Evolutionary conservation across 2,113 vertebrate genomes (phyloP).

Genomic region (Gavialis gangeticus): DNA sequence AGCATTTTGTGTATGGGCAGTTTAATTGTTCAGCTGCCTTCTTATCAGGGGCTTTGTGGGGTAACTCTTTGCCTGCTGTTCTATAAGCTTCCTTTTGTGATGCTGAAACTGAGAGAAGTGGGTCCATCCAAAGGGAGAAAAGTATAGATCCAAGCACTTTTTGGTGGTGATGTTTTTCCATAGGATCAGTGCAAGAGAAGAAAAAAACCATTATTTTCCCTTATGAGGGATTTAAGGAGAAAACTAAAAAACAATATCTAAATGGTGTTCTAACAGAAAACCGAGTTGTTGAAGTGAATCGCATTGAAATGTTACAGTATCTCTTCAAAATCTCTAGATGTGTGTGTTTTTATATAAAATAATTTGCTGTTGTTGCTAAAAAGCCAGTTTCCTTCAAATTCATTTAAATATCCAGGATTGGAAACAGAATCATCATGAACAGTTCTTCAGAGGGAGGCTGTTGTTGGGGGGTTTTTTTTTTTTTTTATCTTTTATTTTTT

Average conservation of each 20-base stretch:
- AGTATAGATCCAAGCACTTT: not conserved
- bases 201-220: not conserved
- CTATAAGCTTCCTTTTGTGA: not conserved
- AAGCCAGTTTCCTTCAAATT: constrained; percentile 41
- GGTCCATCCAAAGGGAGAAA: rapidly evolving
- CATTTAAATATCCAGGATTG: constrained; percentile 29
- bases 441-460: not conserved
- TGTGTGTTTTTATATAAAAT: too few species aligned
- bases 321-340: not conserved
- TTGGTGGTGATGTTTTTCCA: not conserved
- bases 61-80: rapidly evolving
- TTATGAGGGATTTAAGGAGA: rapidly evolving
- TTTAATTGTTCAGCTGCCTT: not conserved
- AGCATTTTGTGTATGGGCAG: not conserved
- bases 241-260: not conserved
- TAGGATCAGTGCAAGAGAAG: not conserved
- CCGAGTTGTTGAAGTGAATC: too few species aligned
- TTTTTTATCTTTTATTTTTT: not conserved
- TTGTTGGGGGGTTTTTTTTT: constrained; percentile 28
- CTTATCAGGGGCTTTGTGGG: rapidly evolving
- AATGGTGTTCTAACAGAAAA: not conserved
- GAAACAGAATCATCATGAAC: constrained; percentile 42
- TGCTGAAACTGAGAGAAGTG: not conserved
- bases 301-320: too few species aligned
- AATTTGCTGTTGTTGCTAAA: not conserved